phyloP scores from a whole-genome alignment of 2,888 invertebrate genomes.

The Parnassius smintheus region DNA sequence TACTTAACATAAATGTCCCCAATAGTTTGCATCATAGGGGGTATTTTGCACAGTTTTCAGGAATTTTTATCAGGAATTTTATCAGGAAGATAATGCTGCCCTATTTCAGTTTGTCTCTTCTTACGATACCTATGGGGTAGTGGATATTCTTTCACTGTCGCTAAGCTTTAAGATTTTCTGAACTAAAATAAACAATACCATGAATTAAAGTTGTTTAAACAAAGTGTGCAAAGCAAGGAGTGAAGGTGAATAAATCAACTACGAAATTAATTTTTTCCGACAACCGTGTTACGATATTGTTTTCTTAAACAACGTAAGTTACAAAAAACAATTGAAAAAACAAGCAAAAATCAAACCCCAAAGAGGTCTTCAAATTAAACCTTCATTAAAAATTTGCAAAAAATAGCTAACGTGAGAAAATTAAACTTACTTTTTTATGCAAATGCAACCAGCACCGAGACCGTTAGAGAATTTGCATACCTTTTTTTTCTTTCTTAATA shows the following conservation, averaged over 20 bases:
- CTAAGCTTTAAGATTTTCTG: neutral
- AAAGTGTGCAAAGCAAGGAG: neutral
- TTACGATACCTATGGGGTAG: no score
- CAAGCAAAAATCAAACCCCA: constrained; percentile 72
- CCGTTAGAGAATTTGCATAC: constrained; percentile 76
- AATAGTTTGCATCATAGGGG: no score
- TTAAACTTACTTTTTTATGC: constrained; percentile 62
- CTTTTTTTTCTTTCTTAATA: constrained; percentile 43
- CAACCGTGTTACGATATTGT: constrained; percentile 78
- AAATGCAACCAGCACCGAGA: constrained; percentile 51
- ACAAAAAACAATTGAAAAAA: constrained; percentile 49
- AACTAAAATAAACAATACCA: no score
- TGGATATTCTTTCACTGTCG: no score
- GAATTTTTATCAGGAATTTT: no score
- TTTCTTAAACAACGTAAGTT: constrained; percentile 68
- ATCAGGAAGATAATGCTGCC: no score
- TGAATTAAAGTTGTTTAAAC: neutral
- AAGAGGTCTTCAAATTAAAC: constrained; percentile 80
- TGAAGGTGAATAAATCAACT: constrained; percentile 67
- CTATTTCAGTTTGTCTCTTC: no score
- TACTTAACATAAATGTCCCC: no score
- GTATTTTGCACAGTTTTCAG: no score
- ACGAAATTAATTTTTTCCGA: constrained; percentile 75
- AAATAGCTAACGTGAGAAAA: constrained; percentile 76
- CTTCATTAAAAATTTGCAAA: constrained; percentile 70